Evolutionary conservation across 2,797 vertebrate genomes (phyloP).

Genomic region (Oryzias dopingdopingensis): DNA sequence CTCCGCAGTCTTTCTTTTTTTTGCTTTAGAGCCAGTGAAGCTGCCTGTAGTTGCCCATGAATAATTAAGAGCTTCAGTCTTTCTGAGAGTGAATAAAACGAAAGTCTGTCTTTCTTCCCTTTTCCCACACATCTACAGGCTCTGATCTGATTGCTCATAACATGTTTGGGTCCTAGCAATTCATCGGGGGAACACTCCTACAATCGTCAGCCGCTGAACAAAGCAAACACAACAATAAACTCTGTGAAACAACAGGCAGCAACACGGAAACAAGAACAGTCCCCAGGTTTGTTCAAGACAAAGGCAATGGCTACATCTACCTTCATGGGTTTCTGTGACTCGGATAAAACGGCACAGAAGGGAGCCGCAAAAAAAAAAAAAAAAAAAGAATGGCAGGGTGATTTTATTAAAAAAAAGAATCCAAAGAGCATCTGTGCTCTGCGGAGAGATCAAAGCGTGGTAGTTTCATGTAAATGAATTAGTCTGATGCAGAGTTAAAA

Average conservation of each 20-base stretch:
- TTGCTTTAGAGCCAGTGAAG: slow-evolving; percentile 68
- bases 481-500: slow-evolving; percentile 64
- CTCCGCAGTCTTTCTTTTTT: slow-evolving; percentile 73
- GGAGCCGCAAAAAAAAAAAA: not conserved
- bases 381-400: slow-evolving; percentile 1
- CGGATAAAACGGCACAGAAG: slow-evolving; percentile 2
- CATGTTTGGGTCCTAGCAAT: slow-evolving; percentile 36
- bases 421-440: slow-evolving; percentile 31
- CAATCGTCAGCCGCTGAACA: slow-evolving; percentile 39
- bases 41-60: slow-evolving; percentile 73
- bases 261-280: slow-evolving; percentile 21
- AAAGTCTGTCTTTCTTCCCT: slow-evolving; percentile 60
- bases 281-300: slow-evolving; percentile 12
- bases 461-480: slow-evolving; percentile 72
- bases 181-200: slow-evolving; percentile 43
- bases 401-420: not conserved
- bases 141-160: slow-evolving; percentile 45
- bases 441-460: slow-evolving; percentile 60
- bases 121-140: slow-evolving; percentile 50
- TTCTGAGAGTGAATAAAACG: slow-evolving; percentile 65
- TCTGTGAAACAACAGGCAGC: slow-evolving; percentile 31
- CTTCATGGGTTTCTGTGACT: slow-evolving; percentile 1
- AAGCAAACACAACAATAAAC: slow-evolving; percentile 45
- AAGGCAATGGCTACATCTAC: slow-evolving; percentile 11
- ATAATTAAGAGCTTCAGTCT: slow-evolving; percentile 73